Evolutionary conservation across 2,888 invertebrate species (phyloP).

Genomic region (Nasonia oneida): DNA sequence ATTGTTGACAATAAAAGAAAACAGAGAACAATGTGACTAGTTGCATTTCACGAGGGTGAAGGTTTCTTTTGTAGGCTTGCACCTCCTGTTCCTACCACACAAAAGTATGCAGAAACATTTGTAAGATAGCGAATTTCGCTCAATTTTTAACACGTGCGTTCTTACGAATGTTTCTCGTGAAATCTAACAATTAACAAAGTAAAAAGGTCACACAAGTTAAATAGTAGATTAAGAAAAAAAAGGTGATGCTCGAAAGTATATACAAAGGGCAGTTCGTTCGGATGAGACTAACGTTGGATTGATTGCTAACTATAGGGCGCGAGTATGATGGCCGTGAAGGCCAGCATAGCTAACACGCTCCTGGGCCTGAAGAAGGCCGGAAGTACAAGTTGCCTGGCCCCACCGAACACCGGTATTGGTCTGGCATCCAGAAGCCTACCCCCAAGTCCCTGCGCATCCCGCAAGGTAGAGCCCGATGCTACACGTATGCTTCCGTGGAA

Average conservation of each 20-base stretch:
- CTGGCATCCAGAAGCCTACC: constrained; percentile 78
- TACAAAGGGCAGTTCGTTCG: constrained; percentile 48
- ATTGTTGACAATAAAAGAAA: constrained; percentile 74
- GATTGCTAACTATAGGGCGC: constrained; percentile 74
- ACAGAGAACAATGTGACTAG: constrained; percentile 66
- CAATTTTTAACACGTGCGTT: neutral
- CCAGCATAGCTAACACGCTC: constrained; percentile 79
- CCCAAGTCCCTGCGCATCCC: constrained; percentile 79
- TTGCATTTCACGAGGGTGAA: constrained; percentile 74
- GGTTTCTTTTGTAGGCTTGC: constrained; percentile 75
- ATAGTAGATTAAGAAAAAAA: neutral
- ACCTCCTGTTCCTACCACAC: constrained; percentile 66
- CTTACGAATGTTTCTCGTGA: constrained; percentile 47
- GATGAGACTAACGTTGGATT: constrained; percentile 65
- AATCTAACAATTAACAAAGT: constrained; percentile 10
- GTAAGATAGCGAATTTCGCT: neutral
- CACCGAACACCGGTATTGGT: constrained; percentile 81
- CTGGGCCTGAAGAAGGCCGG: constrained; percentile 86
- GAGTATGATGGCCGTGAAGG: constrained; percentile 78
- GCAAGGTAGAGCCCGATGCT: constrained; percentile 79
- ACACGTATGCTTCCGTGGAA: constrained; percentile 64
- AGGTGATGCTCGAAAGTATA: neutral
- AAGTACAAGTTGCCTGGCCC: constrained; percentile 85
- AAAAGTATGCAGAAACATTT: constrained; percentile 10
- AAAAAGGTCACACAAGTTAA: neutral